phyloP scores from a whole-genome alignment of 1,140 invertebrate genomes.

The Sycophaga agraensis region DNA sequence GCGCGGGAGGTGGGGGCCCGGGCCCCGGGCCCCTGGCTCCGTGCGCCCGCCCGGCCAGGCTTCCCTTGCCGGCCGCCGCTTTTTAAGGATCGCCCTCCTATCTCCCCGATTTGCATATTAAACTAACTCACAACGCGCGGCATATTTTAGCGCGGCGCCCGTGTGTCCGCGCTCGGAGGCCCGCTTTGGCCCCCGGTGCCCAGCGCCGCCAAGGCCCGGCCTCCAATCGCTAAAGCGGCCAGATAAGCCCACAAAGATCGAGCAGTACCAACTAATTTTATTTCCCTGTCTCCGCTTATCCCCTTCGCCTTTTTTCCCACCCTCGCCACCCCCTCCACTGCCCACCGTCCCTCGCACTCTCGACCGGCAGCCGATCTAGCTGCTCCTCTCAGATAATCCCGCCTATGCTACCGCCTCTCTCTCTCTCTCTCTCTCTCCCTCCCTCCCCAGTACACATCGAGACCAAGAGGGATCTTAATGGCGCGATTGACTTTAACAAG shows the following conservation, averaged over 20 bases:
- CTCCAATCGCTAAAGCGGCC: background rate
- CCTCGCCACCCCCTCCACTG: too few species aligned
- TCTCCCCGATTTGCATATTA: slow-evolving; percentile 53
- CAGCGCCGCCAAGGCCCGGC: too few species aligned
- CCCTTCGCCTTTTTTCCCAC: background rate
- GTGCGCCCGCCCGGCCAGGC: slow-evolving; percentile 25
- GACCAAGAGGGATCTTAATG: slow-evolving; percentile 14
- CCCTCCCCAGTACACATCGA: too few species aligned
- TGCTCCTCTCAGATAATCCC: slow-evolving; percentile 6
- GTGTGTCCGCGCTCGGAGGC: too few species aligned
- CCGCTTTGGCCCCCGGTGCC: too few species aligned
- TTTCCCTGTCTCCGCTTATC: slow-evolving; percentile 10
- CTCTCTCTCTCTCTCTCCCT: too few species aligned
- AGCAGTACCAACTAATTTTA: slow-evolving; percentile 19
- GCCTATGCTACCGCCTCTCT: background rate
- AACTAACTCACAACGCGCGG: slow-evolving; percentile 52
- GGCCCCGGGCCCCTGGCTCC: slow-evolving; percentile 28
- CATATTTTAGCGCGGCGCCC: slow-evolving; percentile 46
- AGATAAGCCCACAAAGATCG: slow-evolving; percentile 5
- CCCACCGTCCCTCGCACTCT: background rate
- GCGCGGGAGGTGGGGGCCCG: too few species aligned
- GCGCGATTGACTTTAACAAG: background rate
- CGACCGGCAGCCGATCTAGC: background rate
- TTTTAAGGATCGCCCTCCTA: slow-evolving; percentile 47
- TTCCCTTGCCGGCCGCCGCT: slow-evolving; percentile 27